Conservation (phyloP, 2,888 invertebrate genomes). For the Pilophorus perplexus region DNA sequence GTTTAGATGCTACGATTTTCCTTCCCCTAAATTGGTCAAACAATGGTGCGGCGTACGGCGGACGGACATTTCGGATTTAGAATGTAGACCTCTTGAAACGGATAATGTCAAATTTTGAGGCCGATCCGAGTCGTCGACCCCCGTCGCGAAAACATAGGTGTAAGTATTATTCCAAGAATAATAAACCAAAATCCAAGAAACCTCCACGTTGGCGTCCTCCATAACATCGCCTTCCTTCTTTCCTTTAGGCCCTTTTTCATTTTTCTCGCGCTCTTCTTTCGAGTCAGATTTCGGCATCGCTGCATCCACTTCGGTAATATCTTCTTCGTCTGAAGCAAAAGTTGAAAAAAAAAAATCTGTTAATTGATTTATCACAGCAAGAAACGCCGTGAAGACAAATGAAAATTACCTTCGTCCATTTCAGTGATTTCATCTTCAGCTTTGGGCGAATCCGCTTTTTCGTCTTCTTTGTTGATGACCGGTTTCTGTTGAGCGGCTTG, state of each 20-base stretch:
- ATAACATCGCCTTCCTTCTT: conserved; percentile 54
- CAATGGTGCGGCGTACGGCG: no score
- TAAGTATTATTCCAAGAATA: background rate
- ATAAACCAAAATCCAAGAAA: no score
- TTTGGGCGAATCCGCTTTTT: conserved; percentile 53
- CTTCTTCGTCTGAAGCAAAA: conserved; percentile 41
- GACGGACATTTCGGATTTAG: no score
- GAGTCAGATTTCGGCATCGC: conserved; percentile 37
- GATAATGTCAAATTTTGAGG: no score
- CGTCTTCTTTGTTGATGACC: conserved; percentile 63
- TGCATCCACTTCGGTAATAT: conserved; percentile 40
- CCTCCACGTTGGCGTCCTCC: conserved; percentile 52
- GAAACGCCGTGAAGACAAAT: background rate
- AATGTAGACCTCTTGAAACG: no score
- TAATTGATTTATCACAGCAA: background rate
- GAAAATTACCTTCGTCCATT: conserved; percentile 49
- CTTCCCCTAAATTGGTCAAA: no score
- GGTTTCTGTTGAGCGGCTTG: conserved; percentile 69
- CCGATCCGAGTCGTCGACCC: no score
- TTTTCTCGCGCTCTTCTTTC: conserved; percentile 40
- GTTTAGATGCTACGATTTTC: no score
- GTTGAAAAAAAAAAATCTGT: background rate
- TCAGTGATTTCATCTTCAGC: conserved; percentile 60
- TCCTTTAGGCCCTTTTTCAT: conserved; percentile 48
- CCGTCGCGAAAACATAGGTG: no score